Evolutionary conservation across 2,888 invertebrate genomes (phyloP).

Genomic region (Epirrita christyi): DNA sequence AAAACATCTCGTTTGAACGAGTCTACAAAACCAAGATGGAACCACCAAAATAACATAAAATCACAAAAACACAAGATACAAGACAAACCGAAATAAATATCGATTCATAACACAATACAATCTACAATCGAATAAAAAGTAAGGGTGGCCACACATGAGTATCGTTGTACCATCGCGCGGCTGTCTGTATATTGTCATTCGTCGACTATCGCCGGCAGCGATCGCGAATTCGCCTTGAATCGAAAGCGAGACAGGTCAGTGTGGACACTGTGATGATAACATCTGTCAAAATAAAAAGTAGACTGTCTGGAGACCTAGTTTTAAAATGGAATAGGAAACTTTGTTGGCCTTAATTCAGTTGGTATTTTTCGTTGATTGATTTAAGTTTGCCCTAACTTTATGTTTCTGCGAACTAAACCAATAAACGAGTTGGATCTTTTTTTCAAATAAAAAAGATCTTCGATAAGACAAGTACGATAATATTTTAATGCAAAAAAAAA

Average conservation of each 20-base stretch:
- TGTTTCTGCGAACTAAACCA: too few relatives aligned
- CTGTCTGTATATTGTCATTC: slow-evolving; percentile 75
- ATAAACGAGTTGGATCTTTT: too few relatives aligned
- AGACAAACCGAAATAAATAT: slow-evolving; percentile 76
- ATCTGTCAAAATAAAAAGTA: slow-evolving; percentile 60
- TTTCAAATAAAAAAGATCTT: not conserved
- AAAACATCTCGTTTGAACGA: slow-evolving; percentile 3
- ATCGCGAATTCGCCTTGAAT: slow-evolving; percentile 60
- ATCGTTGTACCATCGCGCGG: slow-evolving; percentile 39
- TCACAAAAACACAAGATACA: slow-evolving; percentile 62
- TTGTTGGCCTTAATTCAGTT: not conserved
- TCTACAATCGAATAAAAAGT: slow-evolving; percentile 75
- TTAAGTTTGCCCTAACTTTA: too few relatives aligned
- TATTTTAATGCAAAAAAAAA: slow-evolving; percentile 6
- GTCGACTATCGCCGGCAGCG: slow-evolving; percentile 59
- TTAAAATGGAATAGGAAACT: slow-evolving; percentile 7
- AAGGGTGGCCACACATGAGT: slow-evolving; percentile 72
- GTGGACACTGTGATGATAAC: slow-evolving; percentile 58
- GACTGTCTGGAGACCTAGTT: slow-evolving; percentile 32
- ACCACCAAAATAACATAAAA: slow-evolving; percentile 43
- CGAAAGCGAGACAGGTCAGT: slow-evolving; percentile 59
- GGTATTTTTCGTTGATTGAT: too few relatives aligned
- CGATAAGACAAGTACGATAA: slow-evolving; percentile 1
- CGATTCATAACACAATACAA: slow-evolving; percentile 82
- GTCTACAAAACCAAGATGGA: slow-evolving; percentile 23